A percentile compares a stretch with the other conserved stretches of the same genome.
Evolutionary conservation across 2,888 invertebrate genomes (phyloP).

Genomic region (Deilephila elpenor): DNA sequence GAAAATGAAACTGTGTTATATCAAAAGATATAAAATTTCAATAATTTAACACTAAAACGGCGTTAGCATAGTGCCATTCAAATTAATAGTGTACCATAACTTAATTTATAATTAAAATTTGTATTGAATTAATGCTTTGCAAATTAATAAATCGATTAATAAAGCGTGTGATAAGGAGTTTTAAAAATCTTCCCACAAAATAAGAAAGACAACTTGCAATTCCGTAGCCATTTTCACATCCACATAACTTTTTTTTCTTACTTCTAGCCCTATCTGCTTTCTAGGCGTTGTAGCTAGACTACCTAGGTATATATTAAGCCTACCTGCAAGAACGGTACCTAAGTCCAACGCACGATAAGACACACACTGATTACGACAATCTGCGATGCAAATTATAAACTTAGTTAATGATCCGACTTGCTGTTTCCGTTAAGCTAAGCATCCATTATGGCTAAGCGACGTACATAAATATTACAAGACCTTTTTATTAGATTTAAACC

Average conservation of each 20-base stretch:
- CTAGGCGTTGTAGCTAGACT: background rate
- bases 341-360: background rate
- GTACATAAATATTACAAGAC: no score
- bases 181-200: background rate
- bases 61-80: constrained; percentile 18
- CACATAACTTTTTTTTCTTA: no score
- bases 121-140: constrained; percentile 13
- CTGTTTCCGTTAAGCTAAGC: background rate
- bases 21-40: constrained; percentile 41
- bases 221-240: no score
- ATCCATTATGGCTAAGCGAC: background rate
- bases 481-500: no score
- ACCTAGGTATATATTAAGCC: background rate
- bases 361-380: constrained; percentile 1
- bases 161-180: background rate
- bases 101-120: constrained; percentile 23
- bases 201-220: background rate
- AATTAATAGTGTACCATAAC: constrained; percentile 17
- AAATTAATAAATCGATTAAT: constrained; percentile 23
- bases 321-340: constrained; percentile 1
- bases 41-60: constrained; percentile 38
- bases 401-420: constrained; percentile 4
- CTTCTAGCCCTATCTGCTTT: no score
- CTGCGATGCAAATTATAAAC: constrained; percentile 2
- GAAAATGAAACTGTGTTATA: constrained; percentile 37